These are phyloP conservation scores for Slavum lentiscoides DNA, from an alignment of 2,888 invertebrate genomes.

Conservation along the genomic window DNA sequence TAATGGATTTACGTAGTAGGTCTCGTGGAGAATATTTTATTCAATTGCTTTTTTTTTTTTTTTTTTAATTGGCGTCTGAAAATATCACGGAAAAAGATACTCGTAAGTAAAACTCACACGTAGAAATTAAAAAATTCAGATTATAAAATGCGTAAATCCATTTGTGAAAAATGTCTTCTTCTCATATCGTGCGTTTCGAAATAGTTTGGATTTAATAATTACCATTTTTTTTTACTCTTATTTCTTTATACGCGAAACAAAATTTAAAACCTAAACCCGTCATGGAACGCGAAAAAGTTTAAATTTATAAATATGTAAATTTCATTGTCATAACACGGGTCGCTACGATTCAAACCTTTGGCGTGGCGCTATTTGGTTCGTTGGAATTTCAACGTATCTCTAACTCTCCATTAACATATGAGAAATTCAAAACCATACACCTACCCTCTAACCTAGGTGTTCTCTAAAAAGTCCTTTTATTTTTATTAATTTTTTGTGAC, in stretches of 20 bases:
- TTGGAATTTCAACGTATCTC: background rate
- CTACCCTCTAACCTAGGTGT: background rate
- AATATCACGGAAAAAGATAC: no score
- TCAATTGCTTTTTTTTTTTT: no score
- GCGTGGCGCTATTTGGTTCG: background rate
- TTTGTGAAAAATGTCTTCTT: no score
- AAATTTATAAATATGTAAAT: conserved; percentile 14
- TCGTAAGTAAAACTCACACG: no score
- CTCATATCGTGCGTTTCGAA: no score
- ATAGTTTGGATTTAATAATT: no score
- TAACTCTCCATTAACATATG: background rate
- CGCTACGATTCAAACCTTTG: background rate
- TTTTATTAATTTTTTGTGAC: background rate
- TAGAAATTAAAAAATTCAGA: no score
- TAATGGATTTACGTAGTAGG: no score
- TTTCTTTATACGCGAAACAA: background rate
- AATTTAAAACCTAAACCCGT: background rate
- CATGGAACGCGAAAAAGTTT: background rate
- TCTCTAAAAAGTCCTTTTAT: background rate
- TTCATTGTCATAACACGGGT: background rate
- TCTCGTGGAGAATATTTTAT: no score
- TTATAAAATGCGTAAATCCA: no score
- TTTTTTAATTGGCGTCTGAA: no score
- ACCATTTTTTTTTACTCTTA: no score
- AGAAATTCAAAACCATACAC: background rate